phyloP scores from a whole-genome alignment of 2,113 vertebrate species.

The human region DNA sequence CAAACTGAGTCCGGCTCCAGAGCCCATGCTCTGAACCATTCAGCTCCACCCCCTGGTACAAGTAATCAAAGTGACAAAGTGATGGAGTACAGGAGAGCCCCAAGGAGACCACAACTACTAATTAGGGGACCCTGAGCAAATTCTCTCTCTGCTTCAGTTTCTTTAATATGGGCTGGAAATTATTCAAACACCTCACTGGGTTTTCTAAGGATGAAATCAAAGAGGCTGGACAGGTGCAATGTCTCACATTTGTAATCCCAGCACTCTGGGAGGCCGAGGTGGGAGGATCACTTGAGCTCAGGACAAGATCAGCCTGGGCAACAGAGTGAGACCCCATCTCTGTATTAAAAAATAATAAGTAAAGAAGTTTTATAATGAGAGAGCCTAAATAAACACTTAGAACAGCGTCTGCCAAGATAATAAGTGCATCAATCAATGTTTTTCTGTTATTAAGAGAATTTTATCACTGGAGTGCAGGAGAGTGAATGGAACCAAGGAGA shows the following conservation, averaged over 20 bases:
- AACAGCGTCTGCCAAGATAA: not conserved
- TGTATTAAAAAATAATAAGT: too few relatives aligned
- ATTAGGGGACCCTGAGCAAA: not conserved
- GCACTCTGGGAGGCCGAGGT: too few relatives aligned
- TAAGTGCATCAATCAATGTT: not conserved
- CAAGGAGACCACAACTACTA: not conserved
- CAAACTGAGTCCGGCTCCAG: not conserved
- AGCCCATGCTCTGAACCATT: not conserved
- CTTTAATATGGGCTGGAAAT: not conserved
- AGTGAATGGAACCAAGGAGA: not conserved
- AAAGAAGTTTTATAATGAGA: not conserved
- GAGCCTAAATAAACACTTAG: not conserved
- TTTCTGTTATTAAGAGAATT: not conserved
- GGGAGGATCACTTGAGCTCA: too few relatives aligned
- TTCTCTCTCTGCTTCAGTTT: not conserved
- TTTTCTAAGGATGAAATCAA: not conserved
- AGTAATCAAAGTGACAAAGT: not conserved
- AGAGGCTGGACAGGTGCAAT: too few relatives aligned
- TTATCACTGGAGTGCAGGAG: not conserved
- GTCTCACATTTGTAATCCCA: too few relatives aligned
- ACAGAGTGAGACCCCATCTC: too few relatives aligned
- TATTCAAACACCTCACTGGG: not conserved
- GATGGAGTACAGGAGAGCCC: rapidly evolving
- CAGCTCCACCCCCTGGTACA: not conserved
- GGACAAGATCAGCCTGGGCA: too few relatives aligned